phyloP scores from a whole-genome alignment of 2,888 invertebrate genomes.

The Stenolophus ochropezus region DNA sequence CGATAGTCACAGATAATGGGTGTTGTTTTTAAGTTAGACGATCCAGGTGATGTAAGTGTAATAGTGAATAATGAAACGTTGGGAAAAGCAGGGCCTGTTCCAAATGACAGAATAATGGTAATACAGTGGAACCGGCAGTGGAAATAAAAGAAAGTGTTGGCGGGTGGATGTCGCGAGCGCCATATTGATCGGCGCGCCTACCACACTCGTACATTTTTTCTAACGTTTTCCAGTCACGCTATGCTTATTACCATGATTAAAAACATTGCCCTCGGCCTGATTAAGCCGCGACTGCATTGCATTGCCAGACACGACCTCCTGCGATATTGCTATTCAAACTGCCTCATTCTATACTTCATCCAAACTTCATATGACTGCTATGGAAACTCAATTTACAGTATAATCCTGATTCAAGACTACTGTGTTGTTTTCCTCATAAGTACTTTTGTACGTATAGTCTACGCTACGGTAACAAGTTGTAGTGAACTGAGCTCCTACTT shows the following conservation, averaged over 20 bases:
- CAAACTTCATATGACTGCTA: too few relatives aligned
- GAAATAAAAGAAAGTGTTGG: neutral
- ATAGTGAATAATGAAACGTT: too few relatives aligned
- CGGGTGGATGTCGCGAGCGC: neutral
- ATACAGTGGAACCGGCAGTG: neutral
- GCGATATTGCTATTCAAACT: neutral
- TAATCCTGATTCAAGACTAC: too few relatives aligned
- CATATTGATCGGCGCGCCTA: slow-evolving; percentile 50
- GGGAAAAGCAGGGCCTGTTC: neutral
- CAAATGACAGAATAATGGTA: neutral
- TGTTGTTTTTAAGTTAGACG: too few relatives aligned
- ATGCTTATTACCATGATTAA: slow-evolving; percentile 59
- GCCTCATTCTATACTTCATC: too few relatives aligned
- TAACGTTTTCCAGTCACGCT: slow-evolving; percentile 55
- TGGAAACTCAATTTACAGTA: too few relatives aligned
- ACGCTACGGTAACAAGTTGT: too few relatives aligned
- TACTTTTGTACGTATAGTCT: too few relatives aligned
- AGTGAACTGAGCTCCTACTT: too few relatives aligned
- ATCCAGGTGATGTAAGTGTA: too few relatives aligned
- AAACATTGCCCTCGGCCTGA: slow-evolving; percentile 49
- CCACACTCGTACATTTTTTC: slow-evolving; percentile 49
- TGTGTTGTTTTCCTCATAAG: too few relatives aligned
- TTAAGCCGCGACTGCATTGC: slow-evolving; percentile 20
- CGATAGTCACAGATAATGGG: too few relatives aligned
- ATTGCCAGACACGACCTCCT: neutral